These are phyloP conservation scores for Drosophila arizonae DNA, from an alignment of 1,140 invertebrate species.

Conservation along the genomic window DNA sequence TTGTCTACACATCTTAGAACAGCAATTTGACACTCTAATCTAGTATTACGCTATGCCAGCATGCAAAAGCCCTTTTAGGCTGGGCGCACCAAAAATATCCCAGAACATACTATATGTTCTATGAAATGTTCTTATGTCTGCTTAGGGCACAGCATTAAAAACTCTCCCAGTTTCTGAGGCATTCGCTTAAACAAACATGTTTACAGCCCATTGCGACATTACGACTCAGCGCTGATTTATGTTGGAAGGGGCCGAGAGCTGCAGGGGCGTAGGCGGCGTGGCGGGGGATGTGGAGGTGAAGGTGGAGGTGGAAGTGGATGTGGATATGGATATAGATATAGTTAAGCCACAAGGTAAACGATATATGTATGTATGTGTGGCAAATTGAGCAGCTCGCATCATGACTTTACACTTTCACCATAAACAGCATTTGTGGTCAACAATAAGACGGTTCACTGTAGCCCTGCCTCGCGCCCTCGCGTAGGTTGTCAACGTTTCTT, in stretches of 20 bases:
- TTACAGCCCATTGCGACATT: conserved; percentile 56
- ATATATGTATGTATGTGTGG: conserved; percentile 43
- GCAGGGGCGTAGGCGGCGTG: neutral
- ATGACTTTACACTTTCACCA: conserved; percentile 76
- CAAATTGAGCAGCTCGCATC: conserved; percentile 50
- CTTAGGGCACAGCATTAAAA: neutral
- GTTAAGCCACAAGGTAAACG: conserved; percentile 51
- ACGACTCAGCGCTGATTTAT: conserved; percentile 53
- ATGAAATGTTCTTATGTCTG: neutral
- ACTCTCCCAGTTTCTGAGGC: conserved; percentile 34
- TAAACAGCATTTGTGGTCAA: conserved; percentile 58
- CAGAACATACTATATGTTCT: too few species aligned
- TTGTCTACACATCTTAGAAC: too few species aligned
- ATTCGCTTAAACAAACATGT: conserved; percentile 60
- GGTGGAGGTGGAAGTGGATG: neutral
- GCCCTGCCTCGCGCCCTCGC: conserved; percentile 15
- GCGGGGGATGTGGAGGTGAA: too few species aligned
- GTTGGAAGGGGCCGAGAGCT: neutral
- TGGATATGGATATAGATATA: conserved; percentile 11
- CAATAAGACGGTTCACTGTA: conserved; percentile 29
- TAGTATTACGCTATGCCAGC: conserved; percentile 10
- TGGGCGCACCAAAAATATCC: too few species aligned
- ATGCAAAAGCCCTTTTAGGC: neutral
- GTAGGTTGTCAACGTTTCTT: conserved; percentile 43
- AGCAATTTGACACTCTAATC: conserved; percentile 31